These are phyloP conservation scores for Daphoenositta chrysoptera DNA, from an alignment of 2,113 vertebrate genomes.

Conservation along the genomic window DNA sequence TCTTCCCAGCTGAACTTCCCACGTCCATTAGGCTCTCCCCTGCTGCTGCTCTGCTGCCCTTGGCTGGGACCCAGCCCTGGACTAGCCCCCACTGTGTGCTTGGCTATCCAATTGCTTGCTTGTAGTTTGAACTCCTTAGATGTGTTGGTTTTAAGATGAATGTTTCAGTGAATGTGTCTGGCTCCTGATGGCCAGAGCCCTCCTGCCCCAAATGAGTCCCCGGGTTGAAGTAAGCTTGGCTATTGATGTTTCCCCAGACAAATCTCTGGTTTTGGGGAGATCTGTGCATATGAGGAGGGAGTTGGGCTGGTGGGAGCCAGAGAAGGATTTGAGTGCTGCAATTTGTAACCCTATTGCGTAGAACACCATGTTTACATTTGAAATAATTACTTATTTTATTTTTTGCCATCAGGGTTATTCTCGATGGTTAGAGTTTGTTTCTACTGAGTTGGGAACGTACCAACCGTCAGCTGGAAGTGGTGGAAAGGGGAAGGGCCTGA, in stretches of 20 bases:
- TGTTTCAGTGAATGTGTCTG: neutral
- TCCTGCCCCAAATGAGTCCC: neutral
- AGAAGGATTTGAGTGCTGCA: neutral
- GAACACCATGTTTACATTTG: neutral
- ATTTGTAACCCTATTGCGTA: neutral
- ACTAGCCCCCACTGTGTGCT: slow-evolving; percentile 25
- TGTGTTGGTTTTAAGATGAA: neutral
- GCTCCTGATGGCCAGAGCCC: neutral
- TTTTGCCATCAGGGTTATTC: neutral
- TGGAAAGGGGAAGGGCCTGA: neutral
- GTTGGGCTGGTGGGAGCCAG: neutral
- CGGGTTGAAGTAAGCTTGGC: neutral
- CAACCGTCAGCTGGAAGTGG: neutral
- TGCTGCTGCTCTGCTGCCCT: slow-evolving; percentile 13
- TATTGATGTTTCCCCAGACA: neutral
- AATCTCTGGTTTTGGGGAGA: neutral
- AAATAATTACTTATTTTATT: neutral
- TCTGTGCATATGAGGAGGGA: neutral
- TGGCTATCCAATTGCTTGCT: slow-evolving; percentile 49
- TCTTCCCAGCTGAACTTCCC: neutral
- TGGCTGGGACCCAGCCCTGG: slow-evolving; percentile 6
- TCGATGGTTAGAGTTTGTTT: neutral
- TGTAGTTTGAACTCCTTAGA: slow-evolving; percentile 26
- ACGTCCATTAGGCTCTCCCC: neutral
- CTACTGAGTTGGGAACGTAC: neutral